Evolutionary conservation across 2,888 invertebrate genomes (phyloP).

Genomic region (Stomorhina lunata): DNA sequence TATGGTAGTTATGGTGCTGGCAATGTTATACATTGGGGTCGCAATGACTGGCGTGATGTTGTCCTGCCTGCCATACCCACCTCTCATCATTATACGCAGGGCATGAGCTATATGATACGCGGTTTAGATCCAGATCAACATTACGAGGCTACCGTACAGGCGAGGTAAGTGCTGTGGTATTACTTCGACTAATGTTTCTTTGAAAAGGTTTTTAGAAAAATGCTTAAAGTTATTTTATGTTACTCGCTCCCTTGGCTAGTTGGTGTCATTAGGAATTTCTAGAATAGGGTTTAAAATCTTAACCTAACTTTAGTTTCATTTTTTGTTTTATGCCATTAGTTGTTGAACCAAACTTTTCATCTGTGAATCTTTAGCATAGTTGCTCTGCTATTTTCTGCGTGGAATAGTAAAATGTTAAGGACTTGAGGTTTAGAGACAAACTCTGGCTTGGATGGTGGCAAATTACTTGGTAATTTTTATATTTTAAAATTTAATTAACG

Average conservation of each 20-base stretch:
- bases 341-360: constrained; percentile 18
- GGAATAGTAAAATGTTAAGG: neutral
- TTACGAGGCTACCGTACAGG: constrained; percentile 85
- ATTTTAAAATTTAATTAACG: neutral
- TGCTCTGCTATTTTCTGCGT: neutral
- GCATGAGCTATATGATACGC: constrained; percentile 85
- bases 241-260: neutral
- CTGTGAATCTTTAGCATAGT: constrained; percentile 28
- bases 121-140: constrained; percentile 84
- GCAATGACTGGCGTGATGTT: constrained; percentile 82
- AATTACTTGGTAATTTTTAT: constrained; percentile 18
- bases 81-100: constrained; percentile 82
- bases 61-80: constrained; percentile 82
- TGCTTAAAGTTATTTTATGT: neutral
- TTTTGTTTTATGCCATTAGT: constrained; percentile 4
- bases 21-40: constrained; percentile 79
- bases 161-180: constrained; percentile 78
- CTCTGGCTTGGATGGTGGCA: constrained; percentile 21
- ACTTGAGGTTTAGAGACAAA: neutral
- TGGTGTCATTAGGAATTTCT: constrained; percentile 29
- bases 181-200: neutral
- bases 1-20: constrained; percentile 74
- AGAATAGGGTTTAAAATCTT: neutral
- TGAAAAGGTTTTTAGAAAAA: neutral
- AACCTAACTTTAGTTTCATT: constrained; percentile 37